Evolutionary conservation across 2,797 vertebrate species (phyloP), one percentile per base, ranked within the genome.

Genomic region (Artibeus jamaicensis): DNA sequence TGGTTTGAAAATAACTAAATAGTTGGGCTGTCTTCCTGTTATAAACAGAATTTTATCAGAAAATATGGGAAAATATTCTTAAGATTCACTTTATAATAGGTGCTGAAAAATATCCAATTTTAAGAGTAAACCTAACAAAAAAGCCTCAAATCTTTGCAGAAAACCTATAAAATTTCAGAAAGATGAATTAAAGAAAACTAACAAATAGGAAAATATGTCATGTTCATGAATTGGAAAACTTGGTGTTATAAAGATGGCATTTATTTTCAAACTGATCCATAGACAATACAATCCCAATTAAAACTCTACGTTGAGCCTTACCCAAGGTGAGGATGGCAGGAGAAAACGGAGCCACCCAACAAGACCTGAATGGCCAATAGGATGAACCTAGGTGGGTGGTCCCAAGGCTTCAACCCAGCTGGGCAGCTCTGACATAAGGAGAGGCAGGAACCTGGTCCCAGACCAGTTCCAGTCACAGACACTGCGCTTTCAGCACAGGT

Each of bases 91-190:
- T 93, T 74, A 83, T 12, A 14, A 59, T 86, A 50, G 74, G 14
- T 71, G 6, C 42, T 91, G 22, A 91, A 84, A 97, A 86, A 53
- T 57, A 68, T 65, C 18, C 34, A 79, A 7, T 74, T 32, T 10
- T 77, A 62, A 42, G 39, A 86, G 68, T 79, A 86, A 93, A 44
- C 44, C 48, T 82, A 78, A 85, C 81, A 19, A 82, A 59, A 86
- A 96, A 86, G 14, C 29, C 59, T 76, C 50, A 85, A 29, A 82
- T 85, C 22, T 67, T 50, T 68, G 50, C 50, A 93, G 53, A 94
- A 93, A 93, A 93, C 84, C 21, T 57, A 55, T 46, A 70, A 76
- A 76, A 67, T 50, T 79, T 87, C 91, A 81, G 76, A 76, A 59
- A 67, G 19, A 83, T 6, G 29, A 88, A 78, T 84, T 77, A 48